Evolutionary conservation across 1,140 invertebrate genomes (phyloP).

Genomic region (Heliothis virescens): DNA sequence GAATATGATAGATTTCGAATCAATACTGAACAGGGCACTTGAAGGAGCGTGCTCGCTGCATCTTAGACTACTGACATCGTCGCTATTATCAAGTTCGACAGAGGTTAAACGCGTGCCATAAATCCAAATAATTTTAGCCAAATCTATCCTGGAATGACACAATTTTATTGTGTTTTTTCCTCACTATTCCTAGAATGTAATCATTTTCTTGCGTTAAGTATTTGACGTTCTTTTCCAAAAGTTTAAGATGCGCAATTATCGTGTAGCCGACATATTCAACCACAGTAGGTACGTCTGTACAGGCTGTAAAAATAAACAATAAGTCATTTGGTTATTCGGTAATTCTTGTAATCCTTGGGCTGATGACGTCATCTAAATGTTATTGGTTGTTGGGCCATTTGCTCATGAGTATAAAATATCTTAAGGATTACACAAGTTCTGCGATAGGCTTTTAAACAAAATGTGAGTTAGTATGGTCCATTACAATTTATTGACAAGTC

Average conservation of each 20-base stretch:
- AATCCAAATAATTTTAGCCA: too few species aligned
- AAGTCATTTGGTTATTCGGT: slow-evolving; percentile 24
- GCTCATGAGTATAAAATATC: not conserved
- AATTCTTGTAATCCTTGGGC: slow-evolving; percentile 19
- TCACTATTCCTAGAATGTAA: too few species aligned
- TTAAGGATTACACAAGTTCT: not conserved
- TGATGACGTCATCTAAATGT: not conserved
- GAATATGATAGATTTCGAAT: too few species aligned
- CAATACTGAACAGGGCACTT: too few species aligned
- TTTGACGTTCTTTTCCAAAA: not conserved
- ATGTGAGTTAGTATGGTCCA: not conserved
- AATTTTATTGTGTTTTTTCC: too few species aligned
- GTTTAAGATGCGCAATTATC: slow-evolving; percentile 8
- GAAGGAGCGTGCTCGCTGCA: too few species aligned
- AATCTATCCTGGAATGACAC: too few species aligned
- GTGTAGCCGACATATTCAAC: not conserved
- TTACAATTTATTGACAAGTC: not conserved
- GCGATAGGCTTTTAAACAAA: not conserved
- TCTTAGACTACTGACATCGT: too few species aligned
- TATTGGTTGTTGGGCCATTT: not conserved
- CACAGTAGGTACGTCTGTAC: not conserved
- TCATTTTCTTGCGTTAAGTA: not conserved
- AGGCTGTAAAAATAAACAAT: slow-evolving; percentile 24
- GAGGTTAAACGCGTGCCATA: too few species aligned
- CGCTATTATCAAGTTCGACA: too few species aligned